Evolutionary conservation across 2,888 invertebrate genomes (phyloP).

Genomic region (Eilema caniola): DNA sequence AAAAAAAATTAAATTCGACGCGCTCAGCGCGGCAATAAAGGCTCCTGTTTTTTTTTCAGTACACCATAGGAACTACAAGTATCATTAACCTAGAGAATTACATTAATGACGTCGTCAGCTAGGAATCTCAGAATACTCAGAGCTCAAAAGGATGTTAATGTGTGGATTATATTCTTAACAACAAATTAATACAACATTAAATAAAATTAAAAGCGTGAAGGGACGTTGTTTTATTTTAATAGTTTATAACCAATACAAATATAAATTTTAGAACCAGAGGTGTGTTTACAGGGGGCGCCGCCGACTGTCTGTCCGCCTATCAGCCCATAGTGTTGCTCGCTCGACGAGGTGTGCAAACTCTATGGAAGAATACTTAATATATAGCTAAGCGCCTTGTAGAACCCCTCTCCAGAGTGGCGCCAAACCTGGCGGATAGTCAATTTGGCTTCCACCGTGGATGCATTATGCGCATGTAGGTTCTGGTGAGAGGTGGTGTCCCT

Average conservation of each 20-base stretch:
- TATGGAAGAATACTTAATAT: too few relatives aligned
- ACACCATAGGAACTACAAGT: slow-evolving; percentile 94
- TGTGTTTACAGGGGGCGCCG: too few relatives aligned
- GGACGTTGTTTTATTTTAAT: neutral
- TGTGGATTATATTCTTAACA: neutral
- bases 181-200: neutral
- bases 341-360: too few relatives aligned
- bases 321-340: too few relatives aligned
- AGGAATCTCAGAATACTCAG: neutral
- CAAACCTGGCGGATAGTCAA: too few relatives aligned
- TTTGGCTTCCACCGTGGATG: too few relatives aligned
- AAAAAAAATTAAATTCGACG: neutral
- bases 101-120: neutral
- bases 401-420: too few relatives aligned
- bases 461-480: too few relatives aligned
- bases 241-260: neutral
- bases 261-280: neutral
- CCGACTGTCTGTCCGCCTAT: too few relatives aligned
- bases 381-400: too few relatives aligned
- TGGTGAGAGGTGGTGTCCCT: too few relatives aligned
- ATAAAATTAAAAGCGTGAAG: neutral
- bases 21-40: neutral
- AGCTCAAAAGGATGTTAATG: neutral
- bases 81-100: slow-evolving; percentile 89
- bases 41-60: slow-evolving; percentile 39